phyloP scores from a whole-genome alignment of 1,140 invertebrate species.

The Paralvinella palmiformis region DNA sequence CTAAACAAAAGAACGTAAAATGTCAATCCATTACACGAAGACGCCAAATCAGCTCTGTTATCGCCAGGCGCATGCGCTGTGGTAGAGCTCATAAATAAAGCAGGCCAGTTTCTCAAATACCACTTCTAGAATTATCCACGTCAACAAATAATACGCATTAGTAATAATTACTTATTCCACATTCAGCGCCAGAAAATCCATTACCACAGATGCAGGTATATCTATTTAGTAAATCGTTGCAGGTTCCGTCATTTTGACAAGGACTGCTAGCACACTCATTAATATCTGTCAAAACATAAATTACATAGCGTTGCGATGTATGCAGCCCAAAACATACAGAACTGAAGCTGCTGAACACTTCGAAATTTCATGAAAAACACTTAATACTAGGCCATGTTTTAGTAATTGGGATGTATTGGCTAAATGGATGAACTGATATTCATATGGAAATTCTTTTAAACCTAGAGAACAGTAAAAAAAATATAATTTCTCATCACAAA shows the following conservation, averaged over 20 bases:
- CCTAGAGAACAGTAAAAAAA: not conserved
- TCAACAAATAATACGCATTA: no score
- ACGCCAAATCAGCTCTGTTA: no score
- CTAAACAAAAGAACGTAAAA: no score
- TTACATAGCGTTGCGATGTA: not conserved
- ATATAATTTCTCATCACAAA: not conserved
- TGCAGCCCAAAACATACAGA: not conserved
- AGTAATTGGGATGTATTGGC: not conserved
- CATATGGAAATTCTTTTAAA: no score
- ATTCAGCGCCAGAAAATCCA: slow-evolving; percentile 12
- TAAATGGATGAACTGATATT: no score
- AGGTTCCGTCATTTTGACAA: slow-evolving; percentile 14
- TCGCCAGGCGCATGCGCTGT: no score
- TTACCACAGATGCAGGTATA: slow-evolving; percentile 15
- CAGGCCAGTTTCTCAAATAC: no score
- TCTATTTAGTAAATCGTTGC: not conserved
- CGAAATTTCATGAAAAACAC: not conserved
- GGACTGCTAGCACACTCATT: slow-evolving; percentile 17
- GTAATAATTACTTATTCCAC: slow-evolving; percentile 18
- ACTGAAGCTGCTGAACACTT: not conserved
- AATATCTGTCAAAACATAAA: not conserved
- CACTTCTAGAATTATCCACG: no score
- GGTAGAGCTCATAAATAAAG: no score
- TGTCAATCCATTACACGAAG: no score
- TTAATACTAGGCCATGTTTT: not conserved